A percentile compares a stretch with the other conserved stretches of the same genome.
phyloP scores from a whole-genome alignment of 2,888 invertebrate species.

The Labia minor region DNA sequence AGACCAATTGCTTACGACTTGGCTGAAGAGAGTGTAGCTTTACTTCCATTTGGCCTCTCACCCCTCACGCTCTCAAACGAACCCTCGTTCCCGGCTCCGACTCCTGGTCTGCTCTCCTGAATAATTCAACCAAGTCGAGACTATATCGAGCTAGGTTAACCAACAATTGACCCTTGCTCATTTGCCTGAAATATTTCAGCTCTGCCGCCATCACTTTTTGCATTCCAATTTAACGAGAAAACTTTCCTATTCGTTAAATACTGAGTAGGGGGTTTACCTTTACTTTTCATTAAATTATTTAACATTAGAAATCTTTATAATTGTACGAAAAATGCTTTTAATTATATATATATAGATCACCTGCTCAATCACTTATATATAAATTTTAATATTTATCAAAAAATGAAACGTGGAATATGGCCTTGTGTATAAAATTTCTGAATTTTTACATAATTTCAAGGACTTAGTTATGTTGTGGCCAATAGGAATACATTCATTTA shows the following conservation, averaged over 20 bases:
- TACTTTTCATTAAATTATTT: too few relatives aligned
- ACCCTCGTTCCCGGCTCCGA: neutral
- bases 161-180: slow-evolving; percentile 13
- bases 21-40: neutral
- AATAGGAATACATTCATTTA: too few relatives aligned
- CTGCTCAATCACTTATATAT: too few relatives aligned
- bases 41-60: neutral
- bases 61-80: neutral
- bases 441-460: too few relatives aligned
- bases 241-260: slow-evolving; percentile 4
- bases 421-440: too few relatives aligned
- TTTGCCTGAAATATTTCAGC: slow-evolving; percentile 2
- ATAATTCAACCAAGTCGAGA: slow-evolving; percentile 1
- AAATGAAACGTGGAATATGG: too few relatives aligned
- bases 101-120: neutral
- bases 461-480: too few relatives aligned
- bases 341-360: too few relatives aligned
- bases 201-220: neutral
- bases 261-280: neutral
- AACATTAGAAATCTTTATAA: too few relatives aligned
- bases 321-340: too few relatives aligned
- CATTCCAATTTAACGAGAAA: slow-evolving; percentile 13
- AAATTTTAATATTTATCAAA: too few relatives aligned
- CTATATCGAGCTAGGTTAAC: slow-evolving; percentile 9
- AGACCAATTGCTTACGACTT: slow-evolving; percentile 7